Percentiles rank a stretch among this genome's conserved stretches.
Evolutionary conservation across 2,888 invertebrate species (phyloP).

Genomic region (Epinotia nisella): DNA sequence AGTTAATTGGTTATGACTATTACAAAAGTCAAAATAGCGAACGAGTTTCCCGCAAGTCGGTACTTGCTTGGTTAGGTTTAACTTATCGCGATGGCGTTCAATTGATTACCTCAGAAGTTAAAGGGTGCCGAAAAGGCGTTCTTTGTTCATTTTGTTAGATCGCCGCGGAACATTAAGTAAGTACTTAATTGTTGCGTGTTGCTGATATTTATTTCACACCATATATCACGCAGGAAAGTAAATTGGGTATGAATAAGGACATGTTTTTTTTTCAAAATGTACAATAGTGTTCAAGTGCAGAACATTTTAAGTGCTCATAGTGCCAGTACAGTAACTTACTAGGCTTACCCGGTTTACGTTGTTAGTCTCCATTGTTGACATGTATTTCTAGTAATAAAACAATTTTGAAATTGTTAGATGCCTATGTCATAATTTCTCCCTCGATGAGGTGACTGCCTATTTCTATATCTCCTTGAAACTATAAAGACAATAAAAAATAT

Average conservation of each 20-base stretch:
- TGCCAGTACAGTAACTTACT: slow-evolving; percentile 12
- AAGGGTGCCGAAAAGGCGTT: slow-evolving; percentile 51
- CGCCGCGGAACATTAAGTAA: slow-evolving; percentile 48
- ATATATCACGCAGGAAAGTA: slow-evolving; percentile 30
- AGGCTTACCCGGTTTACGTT: slow-evolving; percentile 76
- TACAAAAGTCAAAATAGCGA: slow-evolving; percentile 37
- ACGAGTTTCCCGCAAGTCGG: slow-evolving; percentile 51
- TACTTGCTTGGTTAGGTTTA: slow-evolving; percentile 51
- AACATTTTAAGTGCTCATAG: slow-evolving; percentile 56
- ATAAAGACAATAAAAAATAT: slow-evolving; percentile 77
- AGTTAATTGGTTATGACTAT: slow-evolving; percentile 50
- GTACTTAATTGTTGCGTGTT: too few relatives aligned
- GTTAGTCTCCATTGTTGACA: slow-evolving; percentile 72
- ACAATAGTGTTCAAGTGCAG: slow-evolving; percentile 51
- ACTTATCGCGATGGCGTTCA: slow-evolving; percentile 60
- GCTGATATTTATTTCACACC: slow-evolving; percentile 50
- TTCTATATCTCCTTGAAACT: slow-evolving; percentile 80
- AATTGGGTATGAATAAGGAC: slow-evolving; percentile 4
- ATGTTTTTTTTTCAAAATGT: slow-evolving; percentile 37
- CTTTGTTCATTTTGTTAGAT: slow-evolving; percentile 55
- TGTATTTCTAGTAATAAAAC: slow-evolving; percentile 56
- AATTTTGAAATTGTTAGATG: slow-evolving; percentile 65
- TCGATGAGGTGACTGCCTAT: slow-evolving; percentile 69
- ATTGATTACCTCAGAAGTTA: slow-evolving; percentile 65
- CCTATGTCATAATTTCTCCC: slow-evolving; percentile 76